These are phyloP conservation scores for Eidolon dupreanum DNA, from an alignment of 2,797 vertebrate genomes.

Conservation along the genomic window DNA sequence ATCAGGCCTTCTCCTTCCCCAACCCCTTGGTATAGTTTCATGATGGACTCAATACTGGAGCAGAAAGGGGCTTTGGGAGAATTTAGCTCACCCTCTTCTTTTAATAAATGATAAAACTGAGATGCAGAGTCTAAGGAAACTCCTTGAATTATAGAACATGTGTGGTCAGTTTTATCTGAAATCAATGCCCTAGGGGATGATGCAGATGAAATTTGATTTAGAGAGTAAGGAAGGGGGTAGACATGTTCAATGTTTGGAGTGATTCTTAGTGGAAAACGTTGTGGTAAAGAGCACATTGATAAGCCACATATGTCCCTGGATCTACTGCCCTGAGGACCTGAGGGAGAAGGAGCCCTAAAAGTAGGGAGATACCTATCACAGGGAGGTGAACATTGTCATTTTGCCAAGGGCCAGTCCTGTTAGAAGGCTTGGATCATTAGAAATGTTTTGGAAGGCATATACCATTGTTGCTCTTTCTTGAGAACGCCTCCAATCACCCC, in stretches of 20 bases:
- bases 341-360: neutral
- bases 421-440: neutral
- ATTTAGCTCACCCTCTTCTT: neutral
- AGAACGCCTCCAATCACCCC: neutral
- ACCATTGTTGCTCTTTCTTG: neutral
- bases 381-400: neutral
- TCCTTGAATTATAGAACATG: neutral
- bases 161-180: slow-evolving; percentile 22
- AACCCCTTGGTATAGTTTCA: neutral
- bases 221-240: neutral
- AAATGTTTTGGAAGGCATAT: neutral
- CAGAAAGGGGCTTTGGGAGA: neutral
- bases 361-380: neutral
- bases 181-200: neutral
- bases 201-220: slow-evolving; percentile 5
- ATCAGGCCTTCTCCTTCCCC: neutral
- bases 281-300: neutral
- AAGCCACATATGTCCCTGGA: neutral
- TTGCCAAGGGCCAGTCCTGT: neutral
- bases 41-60: neutral
- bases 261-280: neutral
- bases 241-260: neutral
- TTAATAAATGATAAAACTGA: neutral
- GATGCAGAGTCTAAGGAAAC: neutral
- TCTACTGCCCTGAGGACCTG: neutral